phyloP scores from a whole-genome alignment of 2,888 invertebrate species.

The Trichopria drosophilae region DNA sequence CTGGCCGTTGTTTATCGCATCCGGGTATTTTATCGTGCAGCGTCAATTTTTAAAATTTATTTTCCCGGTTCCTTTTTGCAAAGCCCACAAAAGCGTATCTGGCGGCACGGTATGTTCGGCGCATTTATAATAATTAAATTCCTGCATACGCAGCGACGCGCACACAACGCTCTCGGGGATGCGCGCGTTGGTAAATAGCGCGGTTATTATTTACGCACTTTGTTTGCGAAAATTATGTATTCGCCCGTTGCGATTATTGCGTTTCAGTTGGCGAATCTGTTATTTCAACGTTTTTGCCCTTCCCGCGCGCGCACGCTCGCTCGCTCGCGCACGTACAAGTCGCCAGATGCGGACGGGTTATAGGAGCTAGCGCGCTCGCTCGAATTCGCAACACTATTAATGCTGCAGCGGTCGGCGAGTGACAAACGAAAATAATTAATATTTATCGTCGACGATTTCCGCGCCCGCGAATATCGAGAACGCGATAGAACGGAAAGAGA shows the following conservation, averaged over 20 bases:
- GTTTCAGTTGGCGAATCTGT: constrained; percentile 54
- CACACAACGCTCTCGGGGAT: constrained; percentile 20
- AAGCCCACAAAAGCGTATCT: too few relatives aligned
- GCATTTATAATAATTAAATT: constrained; percentile 36
- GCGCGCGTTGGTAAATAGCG: constrained; percentile 50
- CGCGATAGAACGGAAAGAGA: too few relatives aligned
- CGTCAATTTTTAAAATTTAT: too few relatives aligned
- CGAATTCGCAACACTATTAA: constrained; percentile 55
- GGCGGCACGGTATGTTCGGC: too few relatives aligned
- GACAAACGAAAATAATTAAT: constrained; percentile 59
- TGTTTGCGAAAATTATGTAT: constrained; percentile 58
- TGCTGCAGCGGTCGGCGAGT: constrained; percentile 49
- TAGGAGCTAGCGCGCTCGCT: too few relatives aligned
- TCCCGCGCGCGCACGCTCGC: constrained; percentile 27
- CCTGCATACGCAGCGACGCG: constrained; percentile 30
- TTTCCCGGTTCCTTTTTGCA: too few relatives aligned
- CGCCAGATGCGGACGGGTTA: too few relatives aligned
- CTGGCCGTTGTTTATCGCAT: too few relatives aligned
- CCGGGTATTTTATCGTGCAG: too few relatives aligned
- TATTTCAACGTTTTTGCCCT: constrained; percentile 55
- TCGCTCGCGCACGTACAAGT: constrained; percentile 13
- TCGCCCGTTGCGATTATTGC: constrained; percentile 56
- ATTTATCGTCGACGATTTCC: constrained; percentile 58
- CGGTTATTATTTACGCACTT: constrained; percentile 58
- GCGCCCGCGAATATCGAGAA: constrained; percentile 44